A percentile compares a stretch with the other conserved stretches of the same genome.
These are phyloP conservation scores for Bufotes viridis DNA, from an alignment of 2,797 vertebrate species.

Conservation along the genomic window DNA sequence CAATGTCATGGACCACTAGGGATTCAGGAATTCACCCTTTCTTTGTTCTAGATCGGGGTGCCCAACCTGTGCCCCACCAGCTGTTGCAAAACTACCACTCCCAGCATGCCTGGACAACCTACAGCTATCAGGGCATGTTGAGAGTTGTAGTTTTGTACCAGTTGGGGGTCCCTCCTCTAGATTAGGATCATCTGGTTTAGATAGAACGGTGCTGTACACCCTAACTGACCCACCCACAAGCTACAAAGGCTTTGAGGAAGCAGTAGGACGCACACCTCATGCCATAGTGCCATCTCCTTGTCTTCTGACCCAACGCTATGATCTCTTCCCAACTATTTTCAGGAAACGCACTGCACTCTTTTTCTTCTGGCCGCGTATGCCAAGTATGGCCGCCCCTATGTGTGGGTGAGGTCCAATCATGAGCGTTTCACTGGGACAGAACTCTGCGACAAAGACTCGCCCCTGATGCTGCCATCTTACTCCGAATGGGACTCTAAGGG, in stretches of 20 bases:
- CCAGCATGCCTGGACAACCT: too few species aligned
- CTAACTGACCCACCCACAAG: too few species aligned
- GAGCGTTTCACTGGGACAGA: conserved; percentile 80
- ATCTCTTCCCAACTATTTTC: neutral
- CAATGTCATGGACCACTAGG: neutral
- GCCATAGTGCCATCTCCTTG: neutral
- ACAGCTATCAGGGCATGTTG: too few species aligned
- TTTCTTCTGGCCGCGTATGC: conserved; percentile 81
- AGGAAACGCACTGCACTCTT: conserved; percentile 84
- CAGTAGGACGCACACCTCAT: too few species aligned
- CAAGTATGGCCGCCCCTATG: conserved; percentile 75
- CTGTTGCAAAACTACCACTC: too few species aligned
- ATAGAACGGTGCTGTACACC: too few species aligned
- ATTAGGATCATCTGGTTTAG: too few species aligned
- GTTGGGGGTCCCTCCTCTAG: too few species aligned
- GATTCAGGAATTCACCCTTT: neutral
- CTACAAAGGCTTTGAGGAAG: too few species aligned
- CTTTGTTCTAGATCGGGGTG: neutral
- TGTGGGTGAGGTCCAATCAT: conserved; percentile 84
- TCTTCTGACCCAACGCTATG: too few species aligned
- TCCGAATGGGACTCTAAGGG: conserved; percentile 79
- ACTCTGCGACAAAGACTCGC: conserved; percentile 78
- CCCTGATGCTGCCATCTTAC: conserved; percentile 81
- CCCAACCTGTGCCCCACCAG: too few species aligned
- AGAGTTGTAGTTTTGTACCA: too few species aligned